Conservation (phyloP, 1,140 invertebrate genomes). For the Bathynomus jamesi region DNA sequence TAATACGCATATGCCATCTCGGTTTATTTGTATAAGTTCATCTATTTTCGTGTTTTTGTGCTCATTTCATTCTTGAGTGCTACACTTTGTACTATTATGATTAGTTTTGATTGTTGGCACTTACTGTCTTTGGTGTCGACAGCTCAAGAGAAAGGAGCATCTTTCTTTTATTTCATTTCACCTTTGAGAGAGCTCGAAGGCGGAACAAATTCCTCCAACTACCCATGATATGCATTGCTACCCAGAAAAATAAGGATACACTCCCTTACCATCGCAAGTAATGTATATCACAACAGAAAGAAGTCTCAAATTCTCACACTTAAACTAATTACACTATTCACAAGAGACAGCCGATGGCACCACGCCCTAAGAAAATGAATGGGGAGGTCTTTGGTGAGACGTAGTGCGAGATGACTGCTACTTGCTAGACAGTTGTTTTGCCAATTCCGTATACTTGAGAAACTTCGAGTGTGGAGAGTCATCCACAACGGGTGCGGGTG, state of each 20-base stretch:
- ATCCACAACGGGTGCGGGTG: constrained; percentile 50
- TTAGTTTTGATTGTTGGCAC: background rate
- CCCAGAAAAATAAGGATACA: background rate
- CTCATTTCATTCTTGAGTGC: background rate
- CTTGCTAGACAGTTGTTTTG: constrained; percentile 91
- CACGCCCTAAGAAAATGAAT: constrained; percentile 1
- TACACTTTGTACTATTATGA: background rate
- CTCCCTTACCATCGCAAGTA: background rate
- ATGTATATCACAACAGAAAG: background rate
- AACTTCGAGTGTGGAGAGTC: constrained; percentile 93
- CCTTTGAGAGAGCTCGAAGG: background rate
- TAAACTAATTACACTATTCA: constrained; percentile 1
- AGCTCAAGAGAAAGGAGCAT: background rate
- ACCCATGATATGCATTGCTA: background rate
- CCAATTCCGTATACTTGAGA: constrained; percentile 91
- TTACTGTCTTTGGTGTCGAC: background rate
- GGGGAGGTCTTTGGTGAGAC: background rate
- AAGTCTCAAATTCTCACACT: background rate
- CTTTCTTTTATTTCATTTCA: background rate
- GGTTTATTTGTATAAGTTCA: background rate
- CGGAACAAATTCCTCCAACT: background rate
- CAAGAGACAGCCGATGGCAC: background rate
- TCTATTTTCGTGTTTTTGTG: too few species aligned
- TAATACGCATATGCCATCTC: background rate
- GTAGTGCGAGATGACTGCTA: constrained; percentile 46